Evolutionary conservation across 2,888 invertebrate genomes (phyloP).

Genomic region (Sarcophaga rosellei): DNA sequence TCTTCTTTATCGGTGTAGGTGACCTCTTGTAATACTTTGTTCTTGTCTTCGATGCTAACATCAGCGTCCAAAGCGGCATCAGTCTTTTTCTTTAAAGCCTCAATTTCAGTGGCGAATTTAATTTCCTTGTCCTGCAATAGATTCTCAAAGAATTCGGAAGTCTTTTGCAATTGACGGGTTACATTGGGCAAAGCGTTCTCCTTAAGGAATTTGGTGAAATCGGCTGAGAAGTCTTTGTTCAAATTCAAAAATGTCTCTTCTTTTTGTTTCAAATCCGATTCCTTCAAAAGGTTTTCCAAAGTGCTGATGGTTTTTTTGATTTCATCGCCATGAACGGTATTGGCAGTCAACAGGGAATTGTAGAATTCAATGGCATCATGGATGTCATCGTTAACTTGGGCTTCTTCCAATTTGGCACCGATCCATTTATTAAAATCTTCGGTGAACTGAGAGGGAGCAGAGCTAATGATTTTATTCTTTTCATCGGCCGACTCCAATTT

Average conservation of each 20-base stretch:
- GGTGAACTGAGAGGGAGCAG: conserved; percentile 70
- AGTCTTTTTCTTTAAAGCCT: conserved; percentile 71
- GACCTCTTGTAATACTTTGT: conserved; percentile 71
- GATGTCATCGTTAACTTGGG: conserved; percentile 72
- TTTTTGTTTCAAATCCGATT: conserved; percentile 71
- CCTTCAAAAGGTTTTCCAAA: conserved; percentile 70
- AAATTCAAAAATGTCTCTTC: conserved; percentile 70
- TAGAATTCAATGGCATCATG: conserved; percentile 72
- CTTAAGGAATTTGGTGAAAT: conserved; percentile 72
- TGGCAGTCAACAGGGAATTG: conserved; percentile 60
- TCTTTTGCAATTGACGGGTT: conserved; percentile 70
- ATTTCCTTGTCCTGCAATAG: conserved; percentile 69
- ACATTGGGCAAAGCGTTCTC: conserved; percentile 71
- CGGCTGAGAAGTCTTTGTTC: conserved; percentile 70
- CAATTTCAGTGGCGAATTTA: conserved; percentile 71
- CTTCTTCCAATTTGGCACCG: conserved; percentile 69
- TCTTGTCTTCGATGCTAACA: conserved; percentile 72
- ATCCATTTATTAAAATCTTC: conserved; percentile 73
- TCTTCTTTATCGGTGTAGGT: conserved; percentile 71
- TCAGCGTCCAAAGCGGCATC: conserved; percentile 69
- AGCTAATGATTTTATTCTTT: conserved; percentile 71
- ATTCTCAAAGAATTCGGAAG: conserved; percentile 72
- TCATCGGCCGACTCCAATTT: conserved; percentile 70
- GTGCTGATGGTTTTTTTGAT: conserved; percentile 70
- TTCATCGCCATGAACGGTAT: conserved; percentile 69